These are phyloP conservation scores for Dusona sp. DNA, from an alignment of 2,888 invertebrate species.

Conservation along the genomic window DNA sequence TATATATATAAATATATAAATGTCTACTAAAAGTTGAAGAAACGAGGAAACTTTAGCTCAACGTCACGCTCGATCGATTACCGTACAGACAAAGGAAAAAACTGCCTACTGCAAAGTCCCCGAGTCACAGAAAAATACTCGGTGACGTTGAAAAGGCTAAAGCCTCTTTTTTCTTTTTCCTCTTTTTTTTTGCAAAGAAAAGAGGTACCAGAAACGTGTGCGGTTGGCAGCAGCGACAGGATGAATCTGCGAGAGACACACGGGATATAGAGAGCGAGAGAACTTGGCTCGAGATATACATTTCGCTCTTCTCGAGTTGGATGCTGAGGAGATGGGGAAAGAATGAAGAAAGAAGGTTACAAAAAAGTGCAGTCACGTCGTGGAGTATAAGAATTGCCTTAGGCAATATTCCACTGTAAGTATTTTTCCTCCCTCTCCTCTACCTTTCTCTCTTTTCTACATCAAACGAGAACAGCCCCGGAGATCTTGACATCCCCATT, in stretches of 20 bases:
- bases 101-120: slow-evolving; percentile 37
- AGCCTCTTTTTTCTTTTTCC: slow-evolving; percentile 9
- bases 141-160: slow-evolving; percentile 16
- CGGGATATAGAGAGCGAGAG: slow-evolving; percentile 24
- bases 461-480: slow-evolving; percentile 52
- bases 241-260: slow-evolving; percentile 60
- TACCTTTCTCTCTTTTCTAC: background rate
- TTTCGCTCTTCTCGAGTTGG: slow-evolving; percentile 43
- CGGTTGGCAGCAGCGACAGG: slow-evolving; percentile 64
- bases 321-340: slow-evolving; percentile 48
- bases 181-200: slow-evolving; percentile 28
- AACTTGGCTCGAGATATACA: slow-evolving; percentile 61
- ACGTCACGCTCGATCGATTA: slow-evolving; percentile 62
- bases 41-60: slow-evolving; percentile 46
- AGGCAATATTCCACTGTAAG: slow-evolving; percentile 53
- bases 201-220: slow-evolving; percentile 45
- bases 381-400: slow-evolving; percentile 45
- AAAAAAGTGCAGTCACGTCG: slow-evolving; percentile 64
- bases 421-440: background rate
- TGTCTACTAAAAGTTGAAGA: slow-evolving; percentile 6
- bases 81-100: slow-evolving; percentile 51
- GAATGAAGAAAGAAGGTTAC: slow-evolving; percentile 33
- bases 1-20: slow-evolving; percentile 6
- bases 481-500: slow-evolving; percentile 57
- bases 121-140: slow-evolving; percentile 48